Evolutionary conservation across 2,888 invertebrate genomes (phyloP).

Genomic region (Euproctis similis): DNA sequence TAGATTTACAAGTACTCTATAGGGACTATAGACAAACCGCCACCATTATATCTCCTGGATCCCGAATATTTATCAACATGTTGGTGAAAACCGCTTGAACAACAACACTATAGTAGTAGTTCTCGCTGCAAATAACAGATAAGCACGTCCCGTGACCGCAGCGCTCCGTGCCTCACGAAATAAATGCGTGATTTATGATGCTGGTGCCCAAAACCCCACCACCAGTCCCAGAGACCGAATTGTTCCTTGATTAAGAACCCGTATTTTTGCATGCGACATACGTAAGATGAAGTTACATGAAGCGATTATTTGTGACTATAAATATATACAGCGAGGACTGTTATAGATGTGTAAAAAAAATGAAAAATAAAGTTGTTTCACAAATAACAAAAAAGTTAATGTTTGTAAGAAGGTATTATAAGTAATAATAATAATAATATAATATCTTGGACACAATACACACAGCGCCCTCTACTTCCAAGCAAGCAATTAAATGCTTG

Average conservation of each 20-base stretch:
- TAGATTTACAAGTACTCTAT: slow-evolving; percentile 28
- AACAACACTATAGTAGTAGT: slow-evolving; percentile 40
- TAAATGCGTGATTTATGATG: slow-evolving; percentile 71
- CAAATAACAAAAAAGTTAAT: no score
- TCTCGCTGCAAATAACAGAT: slow-evolving; percentile 66
- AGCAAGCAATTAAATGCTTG: no score
- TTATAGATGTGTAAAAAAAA: no score
- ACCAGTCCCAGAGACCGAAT: slow-evolving; percentile 26
- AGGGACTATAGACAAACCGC: slow-evolving; percentile 25
- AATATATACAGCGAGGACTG: no score
- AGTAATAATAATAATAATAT: no score
- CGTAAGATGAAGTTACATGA: slow-evolving; percentile 18
- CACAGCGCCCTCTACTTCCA: no score
- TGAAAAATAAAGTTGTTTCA: no score
- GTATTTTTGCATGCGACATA: slow-evolving; percentile 29
- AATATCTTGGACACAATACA: no score
- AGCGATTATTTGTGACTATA: no score
- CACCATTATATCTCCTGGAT: slow-evolving; percentile 23
- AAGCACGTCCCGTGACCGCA: slow-evolving; percentile 64
- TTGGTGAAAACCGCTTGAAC: slow-evolving; percentile 44
- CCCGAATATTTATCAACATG: slow-evolving; percentile 64
- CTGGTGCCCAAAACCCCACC: slow-evolving; percentile 43
- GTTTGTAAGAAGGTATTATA: no score
- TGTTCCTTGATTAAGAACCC: slow-evolving; percentile 31
- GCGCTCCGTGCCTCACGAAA: slow-evolving; percentile 54